Conservation (phyloP, 2,888 invertebrate species). For the Chrysolina haemoptera region DNA sequence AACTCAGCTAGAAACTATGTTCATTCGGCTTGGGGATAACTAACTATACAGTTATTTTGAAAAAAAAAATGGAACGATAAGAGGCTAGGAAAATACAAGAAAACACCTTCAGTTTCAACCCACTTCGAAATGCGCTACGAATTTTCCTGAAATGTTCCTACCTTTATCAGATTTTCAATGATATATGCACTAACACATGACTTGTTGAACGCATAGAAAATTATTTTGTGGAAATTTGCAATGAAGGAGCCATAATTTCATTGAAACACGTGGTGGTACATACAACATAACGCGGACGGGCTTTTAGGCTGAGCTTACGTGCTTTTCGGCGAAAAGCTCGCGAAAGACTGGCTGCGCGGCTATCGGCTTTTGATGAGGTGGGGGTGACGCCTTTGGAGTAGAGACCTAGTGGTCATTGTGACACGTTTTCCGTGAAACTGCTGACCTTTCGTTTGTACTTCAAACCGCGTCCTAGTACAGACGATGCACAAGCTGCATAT, state of each 20-base stretch:
- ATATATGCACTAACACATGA: slow-evolving; percentile 9
- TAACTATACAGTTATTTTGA: too few relatives aligned
- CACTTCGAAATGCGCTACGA: not conserved
- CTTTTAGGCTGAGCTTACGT: slow-evolving; percentile 48
- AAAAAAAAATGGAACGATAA: too few relatives aligned
- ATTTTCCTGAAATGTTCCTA: slow-evolving; percentile 16
- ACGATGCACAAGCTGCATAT: too few relatives aligned
- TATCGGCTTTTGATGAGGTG: slow-evolving; percentile 61
- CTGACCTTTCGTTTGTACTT: slow-evolving; percentile 27
- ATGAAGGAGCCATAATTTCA: not conserved
- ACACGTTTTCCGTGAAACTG: slow-evolving; percentile 58
- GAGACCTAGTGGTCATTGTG: slow-evolving; percentile 62
- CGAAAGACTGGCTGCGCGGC: slow-evolving; percentile 65
- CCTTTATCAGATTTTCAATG: slow-evolving; percentile 9
- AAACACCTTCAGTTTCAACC: slow-evolving; percentile 5
- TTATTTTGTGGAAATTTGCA: slow-evolving; percentile 10
- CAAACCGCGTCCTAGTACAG: not conserved
- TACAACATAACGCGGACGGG: slow-evolving; percentile 42
- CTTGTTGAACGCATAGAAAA: slow-evolving; percentile 10
- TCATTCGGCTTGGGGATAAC: too few relatives aligned
- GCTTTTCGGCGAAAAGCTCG: slow-evolving; percentile 62
- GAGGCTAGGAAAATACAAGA: not conserved
- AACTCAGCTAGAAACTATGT: too few relatives aligned
- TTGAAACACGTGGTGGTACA: slow-evolving; percentile 49
- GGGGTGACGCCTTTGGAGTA: slow-evolving; percentile 63